Evolutionary conservation across 2,113 vertebrate genomes (phyloP), one percentile per base, ranked within the genome.

Genomic region (Datnioides undecimradiatus): DNA sequence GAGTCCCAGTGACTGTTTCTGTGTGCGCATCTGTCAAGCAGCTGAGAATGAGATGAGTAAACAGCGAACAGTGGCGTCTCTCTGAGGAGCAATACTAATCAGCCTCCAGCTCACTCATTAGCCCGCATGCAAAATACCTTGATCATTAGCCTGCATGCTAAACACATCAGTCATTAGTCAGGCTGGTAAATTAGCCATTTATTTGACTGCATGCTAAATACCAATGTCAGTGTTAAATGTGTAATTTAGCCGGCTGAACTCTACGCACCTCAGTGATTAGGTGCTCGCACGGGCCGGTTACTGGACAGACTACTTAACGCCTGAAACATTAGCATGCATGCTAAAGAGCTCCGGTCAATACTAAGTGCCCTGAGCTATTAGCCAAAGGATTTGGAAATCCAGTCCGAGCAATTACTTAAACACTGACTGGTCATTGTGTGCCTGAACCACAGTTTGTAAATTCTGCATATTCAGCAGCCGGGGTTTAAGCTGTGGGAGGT

Each of bases 121-220:
- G 85, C 76, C 76, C 13, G 54, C 79, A 88, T 83, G 79, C 89
- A 87, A 85, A 92, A 88, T 83, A 85, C 79, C 55, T 72, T 2
- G 12, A 82, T 92, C 88, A 89, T 92, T 92, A 90, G 90, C 83
- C 68, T 41, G 79, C 89, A 80, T 83, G 90, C 88, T 88, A 82
- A 88, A 90, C 85, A 88, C 88, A 89, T 87, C 82, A 71, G 84
- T 91, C 90, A 90, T 92, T 90, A 90, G 91, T 79, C 83, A 81
- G 86, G 67, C 84, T 88, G 14, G 33, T 82, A 88, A 93, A 93
- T 92, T 82, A 91, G 90, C 83, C 87, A 8, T 90, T 90, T 85
- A 87, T 88, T 75, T 85, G 83, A 77, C 87, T 76, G 78, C 73
- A 78, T 84, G 82, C 84, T 91, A 90, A 90, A 89, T 52, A 76